phyloP scores from a whole-genome alignment of 2,113 vertebrate species.

The Mohoua ochrocephala region DNA sequence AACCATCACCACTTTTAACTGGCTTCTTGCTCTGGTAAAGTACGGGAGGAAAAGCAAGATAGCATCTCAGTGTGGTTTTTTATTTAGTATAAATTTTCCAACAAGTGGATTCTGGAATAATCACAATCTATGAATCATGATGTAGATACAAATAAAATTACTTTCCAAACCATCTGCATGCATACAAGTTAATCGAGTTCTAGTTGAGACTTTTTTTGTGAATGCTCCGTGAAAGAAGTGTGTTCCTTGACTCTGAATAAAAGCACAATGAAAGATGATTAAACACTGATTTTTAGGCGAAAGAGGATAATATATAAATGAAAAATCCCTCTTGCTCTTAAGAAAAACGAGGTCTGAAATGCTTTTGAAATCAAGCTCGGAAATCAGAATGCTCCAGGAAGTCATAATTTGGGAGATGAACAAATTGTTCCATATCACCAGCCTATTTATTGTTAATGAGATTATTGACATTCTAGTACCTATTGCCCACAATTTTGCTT shows the following conservation, averaged over 20 bases:
- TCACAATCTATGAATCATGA: neutral
- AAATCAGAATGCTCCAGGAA: neutral
- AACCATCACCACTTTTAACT: neutral
- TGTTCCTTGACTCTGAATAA: neutral
- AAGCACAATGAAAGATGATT: neutral
- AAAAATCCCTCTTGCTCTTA: neutral
- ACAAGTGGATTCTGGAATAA: neutral
- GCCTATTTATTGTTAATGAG: neutral
- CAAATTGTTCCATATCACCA: neutral
- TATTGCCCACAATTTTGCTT: neutral
- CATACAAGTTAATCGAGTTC: neutral
- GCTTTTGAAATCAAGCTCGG: constrained; percentile 10
- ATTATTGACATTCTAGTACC: neutral
- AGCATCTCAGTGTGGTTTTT: neutral
- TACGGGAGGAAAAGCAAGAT: neutral
- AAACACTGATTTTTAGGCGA: neutral
- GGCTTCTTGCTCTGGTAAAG: neutral
- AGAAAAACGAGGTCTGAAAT: neutral
- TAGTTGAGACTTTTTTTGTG: neutral
- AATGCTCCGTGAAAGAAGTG: neutral
- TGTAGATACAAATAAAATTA: neutral
- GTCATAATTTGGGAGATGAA: neutral
- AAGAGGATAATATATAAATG: neutral
- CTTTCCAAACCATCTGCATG: neutral
- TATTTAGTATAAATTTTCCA: neutral